phyloP scores from a whole-genome alignment of 2,113 vertebrate genomes.

The Petrocephalus microphthalmus region DNA sequence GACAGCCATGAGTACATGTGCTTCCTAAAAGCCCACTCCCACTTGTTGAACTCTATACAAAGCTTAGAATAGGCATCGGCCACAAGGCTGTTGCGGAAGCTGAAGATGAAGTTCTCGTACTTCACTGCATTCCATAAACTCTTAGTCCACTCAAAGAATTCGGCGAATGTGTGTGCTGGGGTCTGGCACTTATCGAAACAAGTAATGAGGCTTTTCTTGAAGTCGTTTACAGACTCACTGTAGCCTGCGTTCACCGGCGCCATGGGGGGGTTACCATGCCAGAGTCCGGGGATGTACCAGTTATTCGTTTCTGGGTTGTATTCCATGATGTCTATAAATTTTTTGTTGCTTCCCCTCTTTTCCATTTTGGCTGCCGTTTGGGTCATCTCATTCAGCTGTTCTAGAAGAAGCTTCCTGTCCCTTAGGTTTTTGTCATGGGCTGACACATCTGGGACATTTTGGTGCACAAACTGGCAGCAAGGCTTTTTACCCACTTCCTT shows the following conservation, averaged over 20 bases:
- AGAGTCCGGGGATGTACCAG: slow-evolving; percentile 44
- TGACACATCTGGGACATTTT: slow-evolving; percentile 29
- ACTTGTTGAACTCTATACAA: slow-evolving; percentile 28
- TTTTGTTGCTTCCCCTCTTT: slow-evolving; percentile 17
- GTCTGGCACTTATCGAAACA: slow-evolving; percentile 18
- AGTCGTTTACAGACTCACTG: slow-evolving; percentile 32
- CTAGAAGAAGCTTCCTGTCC: slow-evolving; percentile 30
- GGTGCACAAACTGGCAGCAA: slow-evolving; percentile 44
- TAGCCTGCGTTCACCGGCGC: slow-evolving; percentile 37
- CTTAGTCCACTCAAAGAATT: slow-evolving; percentile 34
- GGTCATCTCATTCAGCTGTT: slow-evolving; percentile 41
- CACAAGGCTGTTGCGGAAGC: slow-evolving; percentile 38
- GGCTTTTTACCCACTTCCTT: slow-evolving; percentile 39
- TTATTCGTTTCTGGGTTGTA: slow-evolving; percentile 34
- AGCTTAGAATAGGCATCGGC: slow-evolving; percentile 37
- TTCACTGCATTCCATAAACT: slow-evolving; percentile 35
- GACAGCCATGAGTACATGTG: slow-evolving; percentile 23
- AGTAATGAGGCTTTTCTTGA: slow-evolving; percentile 36
- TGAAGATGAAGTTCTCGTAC: slow-evolving; percentile 41
- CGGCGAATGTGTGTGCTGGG: slow-evolving; percentile 18
- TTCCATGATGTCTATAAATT: slow-evolving; percentile 43
- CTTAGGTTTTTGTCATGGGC: slow-evolving; percentile 25
- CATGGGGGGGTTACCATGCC: slow-evolving; percentile 48
- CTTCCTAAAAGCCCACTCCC: slow-evolving; percentile 34
- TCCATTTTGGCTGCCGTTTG: slow-evolving; percentile 38